Evolutionary conservation across 2,888 invertebrate genomes (phyloP).

Genomic region (Drosophila mercatorum): DNA sequence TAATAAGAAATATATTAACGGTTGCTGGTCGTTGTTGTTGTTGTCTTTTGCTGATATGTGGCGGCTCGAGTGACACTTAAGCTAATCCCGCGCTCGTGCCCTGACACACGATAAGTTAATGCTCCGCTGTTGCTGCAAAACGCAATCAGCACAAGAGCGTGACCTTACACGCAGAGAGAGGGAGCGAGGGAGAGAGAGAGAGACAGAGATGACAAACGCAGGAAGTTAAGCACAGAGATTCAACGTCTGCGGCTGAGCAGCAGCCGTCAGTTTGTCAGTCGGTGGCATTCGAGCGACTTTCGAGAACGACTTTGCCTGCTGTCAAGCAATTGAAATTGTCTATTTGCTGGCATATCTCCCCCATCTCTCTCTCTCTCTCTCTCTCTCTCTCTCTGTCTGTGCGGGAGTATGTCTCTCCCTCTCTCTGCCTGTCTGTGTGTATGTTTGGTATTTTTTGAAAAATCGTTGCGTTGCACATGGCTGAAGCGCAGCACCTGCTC

Average conservation of each 20-base stretch:
- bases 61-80: constrained; percentile 50
- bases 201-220: neutral
- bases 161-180: constrained; percentile 25
- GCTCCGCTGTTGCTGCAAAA: constrained; percentile 38
- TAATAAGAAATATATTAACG: constrained; percentile 46
- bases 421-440: constrained; percentile 2
- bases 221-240: constrained; percentile 10
- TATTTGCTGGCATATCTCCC: constrained; percentile 21
- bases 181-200: too few species aligned
- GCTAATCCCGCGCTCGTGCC: constrained; percentile 72
- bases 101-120: constrained; percentile 73
- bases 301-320: constrained; percentile 25
- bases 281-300: constrained; percentile 30
- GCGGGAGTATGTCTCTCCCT: neutral
- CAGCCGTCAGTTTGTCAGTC: constrained; percentile 24
- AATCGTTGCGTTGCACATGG: constrained; percentile 56
- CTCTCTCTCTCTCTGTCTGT: neutral
- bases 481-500: constrained; percentile 53
- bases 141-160: constrained; percentile 52
- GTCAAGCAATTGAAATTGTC: constrained; percentile 57
- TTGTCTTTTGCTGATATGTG: constrained; percentile 2
- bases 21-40: constrained; percentile 8
- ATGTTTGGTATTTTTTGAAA: constrained; percentile 54
- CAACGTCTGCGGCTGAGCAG: constrained; percentile 6
- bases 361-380: too few species aligned